phyloP scores from a whole-genome alignment of 53 echinoderm and acorn worm species.

The Astropecten irregularis region DNA sequence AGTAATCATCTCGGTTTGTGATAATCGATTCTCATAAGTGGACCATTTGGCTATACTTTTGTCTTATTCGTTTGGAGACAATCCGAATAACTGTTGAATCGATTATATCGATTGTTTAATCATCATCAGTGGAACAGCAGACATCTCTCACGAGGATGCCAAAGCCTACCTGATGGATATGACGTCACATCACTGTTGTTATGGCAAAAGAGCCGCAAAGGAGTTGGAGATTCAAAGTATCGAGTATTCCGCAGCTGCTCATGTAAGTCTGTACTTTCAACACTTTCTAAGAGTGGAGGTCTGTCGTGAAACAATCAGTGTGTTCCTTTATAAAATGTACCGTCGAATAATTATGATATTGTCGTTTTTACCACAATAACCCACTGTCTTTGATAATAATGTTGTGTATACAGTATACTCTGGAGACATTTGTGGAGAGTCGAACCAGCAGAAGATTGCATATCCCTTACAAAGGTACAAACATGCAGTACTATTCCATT shows the following conservation, averaged over 20 bases:
- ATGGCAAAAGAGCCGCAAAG: constrained; percentile 56
- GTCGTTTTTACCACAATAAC: too few species aligned
- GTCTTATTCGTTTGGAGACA: too few species aligned
- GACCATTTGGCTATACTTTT: too few species aligned
- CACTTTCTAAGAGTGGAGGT: neutral
- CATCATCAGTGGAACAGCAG: too few species aligned
- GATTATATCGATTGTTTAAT: too few species aligned
- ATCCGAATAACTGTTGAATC: too few species aligned
- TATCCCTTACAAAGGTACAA: constrained; percentile 52
- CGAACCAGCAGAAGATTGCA: constrained; percentile 41
- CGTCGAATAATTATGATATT: too few species aligned
- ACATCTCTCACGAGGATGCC: constrained; percentile 29
- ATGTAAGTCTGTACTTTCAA: constrained; percentile 27
- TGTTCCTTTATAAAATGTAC: too few species aligned
- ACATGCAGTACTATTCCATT: neutral
- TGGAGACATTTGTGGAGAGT: constrained; percentile 67
- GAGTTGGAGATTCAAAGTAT: constrained; percentile 51
- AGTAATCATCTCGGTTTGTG: too few species aligned
- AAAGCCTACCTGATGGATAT: constrained; percentile 27
- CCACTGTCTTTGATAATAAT: neutral
- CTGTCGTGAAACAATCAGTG: too few species aligned
- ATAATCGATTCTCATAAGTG: too few species aligned
- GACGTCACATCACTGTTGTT: constrained; percentile 58
- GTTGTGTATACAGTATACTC: constrained; percentile 49
- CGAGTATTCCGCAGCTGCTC: constrained; percentile 29